A percentile compares a stretch with the other conserved stretches of the same genome.
Evolutionary conservation across 2,888 invertebrate genomes (phyloP).

Genomic region (Sinotaia quadrata): DNA sequence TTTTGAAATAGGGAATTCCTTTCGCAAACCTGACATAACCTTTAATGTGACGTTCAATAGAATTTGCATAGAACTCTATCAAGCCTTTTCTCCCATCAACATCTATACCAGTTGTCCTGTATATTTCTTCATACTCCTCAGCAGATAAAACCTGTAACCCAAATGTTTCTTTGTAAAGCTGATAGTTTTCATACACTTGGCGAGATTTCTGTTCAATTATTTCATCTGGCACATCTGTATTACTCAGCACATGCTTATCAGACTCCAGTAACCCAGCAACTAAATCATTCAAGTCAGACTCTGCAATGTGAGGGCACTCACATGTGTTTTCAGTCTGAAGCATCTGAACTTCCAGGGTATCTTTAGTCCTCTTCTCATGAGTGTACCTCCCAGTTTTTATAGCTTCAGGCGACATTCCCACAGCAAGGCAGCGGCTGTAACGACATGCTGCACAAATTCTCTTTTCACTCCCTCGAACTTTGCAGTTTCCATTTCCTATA

Average conservation of each 20-base stretch:
- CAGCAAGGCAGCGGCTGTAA: slow-evolving; percentile 59
- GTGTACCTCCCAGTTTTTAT: slow-evolving; percentile 70
- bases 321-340: background rate
- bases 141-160: background rate
- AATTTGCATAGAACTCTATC: background rate
- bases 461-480: slow-evolving; percentile 35
- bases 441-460: slow-evolving; percentile 65
- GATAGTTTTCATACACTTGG: background rate
- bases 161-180: background rate
- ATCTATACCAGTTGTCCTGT: slow-evolving; percentile 1
- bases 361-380: slow-evolving; percentile 63
- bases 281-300: background rate
- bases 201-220: background rate
- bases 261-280: background rate
- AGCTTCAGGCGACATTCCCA: slow-evolving; percentile 68
- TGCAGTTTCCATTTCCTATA: background rate
- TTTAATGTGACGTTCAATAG: background rate
- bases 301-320: background rate
- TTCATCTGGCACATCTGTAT: background rate
- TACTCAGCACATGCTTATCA: background rate
- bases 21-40: background rate
- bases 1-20: background rate
- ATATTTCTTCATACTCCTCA: background rate
- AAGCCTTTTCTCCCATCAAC: background rate
- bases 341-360: slow-evolving; percentile 61